Evolutionary conservation across 2,797 vertebrate species (phyloP), one percentile per base, ranked within the genome.

Genomic region (Miichthys miiuy): DNA sequence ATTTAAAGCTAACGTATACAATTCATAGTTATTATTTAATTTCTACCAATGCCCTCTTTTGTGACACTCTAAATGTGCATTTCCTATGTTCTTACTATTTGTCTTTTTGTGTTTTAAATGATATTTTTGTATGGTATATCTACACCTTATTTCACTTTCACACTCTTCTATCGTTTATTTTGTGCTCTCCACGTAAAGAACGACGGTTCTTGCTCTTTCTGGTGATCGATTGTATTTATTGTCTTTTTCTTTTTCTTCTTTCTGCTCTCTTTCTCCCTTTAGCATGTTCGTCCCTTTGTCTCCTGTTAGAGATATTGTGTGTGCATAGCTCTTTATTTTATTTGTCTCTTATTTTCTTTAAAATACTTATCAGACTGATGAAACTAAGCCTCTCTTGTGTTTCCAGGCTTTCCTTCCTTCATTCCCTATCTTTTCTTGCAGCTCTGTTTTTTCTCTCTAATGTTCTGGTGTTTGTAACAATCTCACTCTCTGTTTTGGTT

Each of bases 341-440:
- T 70, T 89, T 87, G 70, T 90, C 86, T 91, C 82, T 90, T 91
- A 85, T 93, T 94, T 77, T 92, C 92, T 93, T 38, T 38, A 38
- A 38, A 83, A 91, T 91, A 90, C 79, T 89, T 92, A 90, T 93
- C 92, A 91, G 89, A 95, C 92, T 94, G 93, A 94, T 92, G 84
- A 92, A 93, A 93, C 91, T 93, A 91, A 95, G 94, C 89, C 92
- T 94, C 87, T 94, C 91, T 95, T 95, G 89, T 93, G 91, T 94
- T 95, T 95, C 77, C 93, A 95, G 94, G 92, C 94, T 93, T 92
- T 86, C 81, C 89, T 88, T 88, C 86, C 88, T 92, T 92, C 91
- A 79, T 93, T 84, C 84, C 87, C 84, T 92, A 89, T 93, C 90
- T 93, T 92, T 94, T 93, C 93, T 93, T 93, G 89, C 90, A 86